Conservation (phyloP, 2,113 vertebrate genomes). For the Scatophagus argus region DNA sequence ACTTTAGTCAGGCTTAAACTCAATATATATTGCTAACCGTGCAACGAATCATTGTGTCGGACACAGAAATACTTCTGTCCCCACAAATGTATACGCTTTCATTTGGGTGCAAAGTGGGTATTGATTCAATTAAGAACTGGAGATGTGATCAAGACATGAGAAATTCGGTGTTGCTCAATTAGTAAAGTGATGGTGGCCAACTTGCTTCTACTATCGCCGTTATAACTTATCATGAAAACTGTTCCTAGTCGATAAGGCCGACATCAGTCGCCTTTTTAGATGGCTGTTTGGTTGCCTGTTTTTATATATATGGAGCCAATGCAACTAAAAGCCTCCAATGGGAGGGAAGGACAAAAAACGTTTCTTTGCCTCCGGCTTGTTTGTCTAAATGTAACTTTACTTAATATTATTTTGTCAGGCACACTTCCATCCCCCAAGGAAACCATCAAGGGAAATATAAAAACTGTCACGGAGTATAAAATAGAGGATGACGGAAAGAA, state of each 20-base stretch:
- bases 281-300: background rate
- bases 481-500: conserved; percentile 94
- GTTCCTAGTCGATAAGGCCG: background rate
- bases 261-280: background rate
- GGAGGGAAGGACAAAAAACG: background rate
- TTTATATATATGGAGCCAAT: too few relatives aligned
- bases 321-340: background rate
- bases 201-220: background rate
- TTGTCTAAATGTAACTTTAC: background rate
- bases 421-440: conserved; percentile 91
- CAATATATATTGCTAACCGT: background rate
- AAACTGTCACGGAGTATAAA: conserved; percentile 94
- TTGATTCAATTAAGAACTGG: background rate
- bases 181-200: background rate
- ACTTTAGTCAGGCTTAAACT: background rate
- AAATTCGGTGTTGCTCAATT: too few relatives aligned
- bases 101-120: background rate
- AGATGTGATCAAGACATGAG: background rate
- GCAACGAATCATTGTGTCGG: background rate
- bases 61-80: background rate
- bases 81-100: background rate
- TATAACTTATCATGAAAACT: too few relatives aligned
- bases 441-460: conserved; percentile 93
- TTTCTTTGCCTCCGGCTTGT: background rate
- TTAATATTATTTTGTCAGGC: conserved; percentile 70